Conservation (phyloP, 2,888 invertebrate genomes). For the Synanthedon formicaeformis region DNA sequence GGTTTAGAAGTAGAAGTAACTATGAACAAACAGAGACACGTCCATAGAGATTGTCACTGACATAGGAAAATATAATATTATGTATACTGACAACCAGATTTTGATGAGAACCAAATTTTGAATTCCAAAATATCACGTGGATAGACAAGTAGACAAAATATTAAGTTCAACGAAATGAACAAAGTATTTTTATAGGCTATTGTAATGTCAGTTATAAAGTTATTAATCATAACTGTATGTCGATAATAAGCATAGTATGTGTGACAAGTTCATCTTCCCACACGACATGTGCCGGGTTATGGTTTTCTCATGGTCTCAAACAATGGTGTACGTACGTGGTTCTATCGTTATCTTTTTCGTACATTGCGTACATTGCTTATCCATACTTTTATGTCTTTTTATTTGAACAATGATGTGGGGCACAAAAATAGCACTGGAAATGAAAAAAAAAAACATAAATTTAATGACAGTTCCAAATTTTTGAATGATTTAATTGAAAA, state of each 20-base stretch:
- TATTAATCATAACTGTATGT: not conserved
- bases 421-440: not conserved
- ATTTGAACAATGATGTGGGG: not conserved
- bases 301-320: constrained; percentile 29
- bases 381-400: not conserved
- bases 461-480: not conserved
- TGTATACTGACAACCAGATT: no score
- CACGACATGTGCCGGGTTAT: constrained; percentile 8
- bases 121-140: no score
- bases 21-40: no score
- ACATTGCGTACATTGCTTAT: not conserved
- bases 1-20: no score
- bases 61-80: no score
- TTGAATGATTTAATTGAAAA: no score
- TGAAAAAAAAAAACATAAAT: not conserved
- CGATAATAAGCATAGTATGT: constrained; percentile 1
- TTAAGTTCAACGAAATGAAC: no score
- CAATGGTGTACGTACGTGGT: constrained; percentile 22
- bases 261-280: constrained; percentile 12
- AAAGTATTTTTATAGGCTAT: no score
- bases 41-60: no score
- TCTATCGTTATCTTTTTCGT: constrained; percentile 12
- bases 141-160: no score
- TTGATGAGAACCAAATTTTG: no score
- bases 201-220: not conserved